phyloP scores from a whole-genome alignment of 2,888 invertebrate species.

The Sceliomorpha sp. region DNA sequence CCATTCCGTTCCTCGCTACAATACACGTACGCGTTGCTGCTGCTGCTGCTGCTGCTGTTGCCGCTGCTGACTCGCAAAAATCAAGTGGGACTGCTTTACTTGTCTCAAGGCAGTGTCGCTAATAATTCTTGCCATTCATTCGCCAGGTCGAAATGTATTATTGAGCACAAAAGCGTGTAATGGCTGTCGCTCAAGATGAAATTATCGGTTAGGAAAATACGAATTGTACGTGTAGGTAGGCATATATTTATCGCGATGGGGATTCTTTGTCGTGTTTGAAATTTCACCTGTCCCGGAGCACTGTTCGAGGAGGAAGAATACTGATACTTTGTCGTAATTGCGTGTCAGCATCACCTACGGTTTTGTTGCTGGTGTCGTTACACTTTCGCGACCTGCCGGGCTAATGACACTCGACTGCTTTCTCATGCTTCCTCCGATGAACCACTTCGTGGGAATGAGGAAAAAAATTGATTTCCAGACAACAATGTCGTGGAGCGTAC shows the following conservation, averaged over 20 bases:
- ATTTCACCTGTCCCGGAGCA: conserved; percentile 47
- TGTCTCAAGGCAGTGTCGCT: conserved; percentile 33
- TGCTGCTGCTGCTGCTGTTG: no score
- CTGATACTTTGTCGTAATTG: conserved; percentile 33
- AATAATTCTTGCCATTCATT: conserved; percentile 11
- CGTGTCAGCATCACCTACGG: conserved; percentile 35
- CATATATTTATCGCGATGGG: conserved; percentile 31
- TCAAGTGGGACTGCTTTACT: conserved; percentile 1
- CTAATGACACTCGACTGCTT: conserved; percentile 46
- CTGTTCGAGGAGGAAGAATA: conserved; percentile 35
- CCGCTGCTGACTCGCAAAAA: no score
- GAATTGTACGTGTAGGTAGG: conserved; percentile 31
- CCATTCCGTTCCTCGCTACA: conserved; percentile 4
- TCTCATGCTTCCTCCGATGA: conserved; percentile 28
- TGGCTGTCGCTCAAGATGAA: conserved; percentile 33
- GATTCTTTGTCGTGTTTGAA: conserved; percentile 44
- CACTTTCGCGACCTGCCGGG: conserved; percentile 42
- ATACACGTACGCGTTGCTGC: neutral
- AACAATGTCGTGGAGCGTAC: conserved; percentile 16
- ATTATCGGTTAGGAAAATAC: conserved; percentile 36
- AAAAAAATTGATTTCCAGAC: conserved; percentile 41
- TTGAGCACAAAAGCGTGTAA: conserved; percentile 35
- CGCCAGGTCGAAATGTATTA: conserved; percentile 19
- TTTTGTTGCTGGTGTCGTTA: conserved; percentile 51
- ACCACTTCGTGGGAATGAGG: conserved; percentile 36